These are phyloP conservation scores for Trichogramma dendrolimi DNA, from an alignment of 2,888 invertebrate species.

Conservation along the genomic window DNA sequence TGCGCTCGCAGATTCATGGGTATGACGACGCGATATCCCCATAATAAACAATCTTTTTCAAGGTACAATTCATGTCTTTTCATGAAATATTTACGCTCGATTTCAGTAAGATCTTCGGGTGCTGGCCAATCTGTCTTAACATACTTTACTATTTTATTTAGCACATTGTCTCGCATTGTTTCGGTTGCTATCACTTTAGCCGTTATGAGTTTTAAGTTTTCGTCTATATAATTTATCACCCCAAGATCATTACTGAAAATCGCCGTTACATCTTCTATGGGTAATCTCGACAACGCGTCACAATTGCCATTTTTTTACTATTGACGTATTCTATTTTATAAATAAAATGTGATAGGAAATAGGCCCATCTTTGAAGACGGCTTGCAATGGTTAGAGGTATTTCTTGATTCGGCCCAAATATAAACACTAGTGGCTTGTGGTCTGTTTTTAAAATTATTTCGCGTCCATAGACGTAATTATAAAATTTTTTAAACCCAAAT, in stretches of 20 bases:
- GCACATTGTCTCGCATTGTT: too few relatives aligned
- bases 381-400: conserved; percentile 33
- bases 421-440: neutral
- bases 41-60: too few relatives aligned
- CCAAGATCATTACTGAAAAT: neutral
- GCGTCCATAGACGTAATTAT: neutral
- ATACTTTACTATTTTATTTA: too few relatives aligned
- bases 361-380: conserved; percentile 36
- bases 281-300: conserved; percentile 20
- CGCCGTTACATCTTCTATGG: conserved; percentile 9
- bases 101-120: too few relatives aligned
- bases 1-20: too few relatives aligned
- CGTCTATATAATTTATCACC: too few relatives aligned
- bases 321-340: conserved; percentile 11
- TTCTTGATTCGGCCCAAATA: conserved; percentile 28
- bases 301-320: conserved; percentile 15
- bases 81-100: too few relatives aligned
- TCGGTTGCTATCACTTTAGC: too few relatives aligned
- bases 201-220: too few relatives aligned
- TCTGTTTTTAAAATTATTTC: neutral
- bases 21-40: too few relatives aligned
- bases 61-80: too few relatives aligned
- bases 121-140: too few relatives aligned
- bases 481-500: conserved; percentile 13
- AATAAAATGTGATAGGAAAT: conserved; percentile 7